Conservation (phyloP, 2,113 vertebrate species). For the Acrocephalus arundinaceus region DNA sequence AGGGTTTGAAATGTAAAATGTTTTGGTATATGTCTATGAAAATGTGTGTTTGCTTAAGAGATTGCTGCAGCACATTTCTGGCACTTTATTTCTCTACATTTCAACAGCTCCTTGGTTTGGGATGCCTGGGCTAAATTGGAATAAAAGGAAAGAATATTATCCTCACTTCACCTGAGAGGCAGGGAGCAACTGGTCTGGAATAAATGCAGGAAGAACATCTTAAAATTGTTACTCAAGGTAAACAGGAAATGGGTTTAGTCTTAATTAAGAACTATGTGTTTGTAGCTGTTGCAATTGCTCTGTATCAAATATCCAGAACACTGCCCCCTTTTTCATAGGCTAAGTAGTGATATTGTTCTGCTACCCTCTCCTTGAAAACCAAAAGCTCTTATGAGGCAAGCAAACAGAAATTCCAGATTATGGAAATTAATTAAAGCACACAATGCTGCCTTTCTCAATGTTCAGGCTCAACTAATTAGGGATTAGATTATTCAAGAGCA, state of each 20-base stretch:
- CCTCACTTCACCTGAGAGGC: not conserved
- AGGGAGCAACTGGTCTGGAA: not conserved
- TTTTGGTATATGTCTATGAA: not conserved
- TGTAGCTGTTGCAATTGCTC: not conserved
- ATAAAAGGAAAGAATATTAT: not conserved
- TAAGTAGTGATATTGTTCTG: not conserved
- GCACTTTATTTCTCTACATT: not conserved
- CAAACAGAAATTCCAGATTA: constrained; percentile 60
- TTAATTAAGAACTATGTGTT: constrained; percentile 12
- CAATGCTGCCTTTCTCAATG: constrained; percentile 16
- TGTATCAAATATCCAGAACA: not conserved
- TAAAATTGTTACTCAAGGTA: not conserved
- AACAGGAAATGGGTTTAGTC: not conserved
- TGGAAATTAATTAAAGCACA: constrained; percentile 66
- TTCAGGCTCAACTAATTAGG: constrained; percentile 23
- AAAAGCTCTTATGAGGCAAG: constrained; percentile 16
- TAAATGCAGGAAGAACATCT: not conserved
- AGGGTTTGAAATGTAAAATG: not conserved
- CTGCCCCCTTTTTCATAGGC: not conserved
- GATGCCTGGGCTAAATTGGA: not conserved
- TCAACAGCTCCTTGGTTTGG: not conserved
- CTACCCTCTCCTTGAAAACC: constrained; percentile 7
- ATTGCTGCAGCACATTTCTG: not conserved
- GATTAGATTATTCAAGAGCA: constrained; percentile 47
- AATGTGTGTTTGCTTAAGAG: not conserved